Evolutionary conservation across 2,888 invertebrate species (phyloP).

Genomic region (Hartigia nigra): DNA sequence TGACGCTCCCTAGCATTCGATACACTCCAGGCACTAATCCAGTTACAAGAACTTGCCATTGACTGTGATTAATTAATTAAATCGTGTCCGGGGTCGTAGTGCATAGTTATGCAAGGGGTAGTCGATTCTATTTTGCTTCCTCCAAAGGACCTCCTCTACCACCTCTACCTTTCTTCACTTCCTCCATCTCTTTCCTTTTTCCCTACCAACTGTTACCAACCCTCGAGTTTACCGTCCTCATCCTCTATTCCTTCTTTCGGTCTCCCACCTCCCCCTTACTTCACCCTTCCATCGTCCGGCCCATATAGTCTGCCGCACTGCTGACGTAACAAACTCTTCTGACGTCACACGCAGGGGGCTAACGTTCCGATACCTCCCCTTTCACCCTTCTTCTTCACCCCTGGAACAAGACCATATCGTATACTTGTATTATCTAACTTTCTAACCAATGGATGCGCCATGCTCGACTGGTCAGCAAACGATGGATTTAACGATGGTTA

Average conservation of each 20-base stretch:
- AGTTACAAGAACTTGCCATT: constrained; percentile 24
- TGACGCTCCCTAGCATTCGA: not conserved
- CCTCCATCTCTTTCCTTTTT: constrained; percentile 1
- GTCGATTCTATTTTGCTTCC: constrained; percentile 53
- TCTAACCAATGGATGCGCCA: not conserved
- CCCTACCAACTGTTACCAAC: constrained; percentile 22
- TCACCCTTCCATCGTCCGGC: constrained; percentile 10
- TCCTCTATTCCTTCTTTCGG: not conserved
- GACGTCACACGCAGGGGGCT: constrained; percentile 45
- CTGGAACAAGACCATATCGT: not conserved
- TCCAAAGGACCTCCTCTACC: not conserved
- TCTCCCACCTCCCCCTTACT: not conserved
- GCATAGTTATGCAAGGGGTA: constrained; percentile 36
- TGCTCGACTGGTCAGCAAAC: not conserved
- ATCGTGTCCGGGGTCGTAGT: constrained; percentile 29
- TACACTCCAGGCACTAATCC: constrained; percentile 25
- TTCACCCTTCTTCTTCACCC: constrained; percentile 17
- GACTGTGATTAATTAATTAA: constrained; percentile 57
- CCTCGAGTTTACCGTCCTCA: constrained; percentile 16
- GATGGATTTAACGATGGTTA: not conserved
- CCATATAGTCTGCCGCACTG: constrained; percentile 47
- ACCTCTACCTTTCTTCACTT: constrained; percentile 15
- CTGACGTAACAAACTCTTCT: constrained; percentile 51
- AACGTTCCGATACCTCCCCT: constrained; percentile 32
- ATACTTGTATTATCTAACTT: not conserved